Evolutionary conservation across 2,888 invertebrate genomes (phyloP).

Genomic region (Camponotus fellah): DNA sequence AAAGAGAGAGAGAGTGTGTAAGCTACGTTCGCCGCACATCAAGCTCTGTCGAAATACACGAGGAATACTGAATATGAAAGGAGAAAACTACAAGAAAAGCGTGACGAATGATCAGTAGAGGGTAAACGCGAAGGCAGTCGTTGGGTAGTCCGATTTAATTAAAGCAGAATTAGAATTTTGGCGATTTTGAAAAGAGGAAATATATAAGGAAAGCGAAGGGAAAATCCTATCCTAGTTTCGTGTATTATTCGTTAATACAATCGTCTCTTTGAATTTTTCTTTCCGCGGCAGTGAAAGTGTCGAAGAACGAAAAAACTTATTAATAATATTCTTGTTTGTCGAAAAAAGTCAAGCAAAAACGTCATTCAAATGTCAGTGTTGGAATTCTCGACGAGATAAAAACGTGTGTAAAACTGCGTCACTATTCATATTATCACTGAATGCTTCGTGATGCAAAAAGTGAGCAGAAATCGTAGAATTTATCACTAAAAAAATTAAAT

Average conservation of each 20-base stretch:
- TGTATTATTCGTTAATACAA: constrained; percentile 10
- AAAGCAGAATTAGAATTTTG: background rate
- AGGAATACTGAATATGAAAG: background rate
- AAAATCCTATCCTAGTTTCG: background rate
- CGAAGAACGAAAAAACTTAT: constrained; percentile 43
- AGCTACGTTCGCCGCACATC: background rate
- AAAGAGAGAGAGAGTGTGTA: too few species aligned
- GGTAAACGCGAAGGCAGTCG: background rate
- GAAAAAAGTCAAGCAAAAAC: constrained; percentile 45
- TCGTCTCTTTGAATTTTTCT: background rate
- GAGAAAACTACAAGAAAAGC: constrained; percentile 7
- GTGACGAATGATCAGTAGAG: background rate
- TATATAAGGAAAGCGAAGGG: background rate
- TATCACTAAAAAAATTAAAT: background rate
- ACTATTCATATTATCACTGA: background rate
- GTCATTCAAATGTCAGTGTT: background rate
- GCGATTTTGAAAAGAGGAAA: background rate
- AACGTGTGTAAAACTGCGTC: background rate
- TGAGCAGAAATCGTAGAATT: background rate
- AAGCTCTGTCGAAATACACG: background rate
- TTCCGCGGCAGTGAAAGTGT: constrained; percentile 62
- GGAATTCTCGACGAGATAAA: background rate
- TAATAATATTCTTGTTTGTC: constrained; percentile 28
- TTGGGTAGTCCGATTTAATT: background rate
- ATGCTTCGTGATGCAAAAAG: background rate